phyloP scores from a whole-genome alignment of 2,888 invertebrate species.

The Apocheima hispidaria region DNA sequence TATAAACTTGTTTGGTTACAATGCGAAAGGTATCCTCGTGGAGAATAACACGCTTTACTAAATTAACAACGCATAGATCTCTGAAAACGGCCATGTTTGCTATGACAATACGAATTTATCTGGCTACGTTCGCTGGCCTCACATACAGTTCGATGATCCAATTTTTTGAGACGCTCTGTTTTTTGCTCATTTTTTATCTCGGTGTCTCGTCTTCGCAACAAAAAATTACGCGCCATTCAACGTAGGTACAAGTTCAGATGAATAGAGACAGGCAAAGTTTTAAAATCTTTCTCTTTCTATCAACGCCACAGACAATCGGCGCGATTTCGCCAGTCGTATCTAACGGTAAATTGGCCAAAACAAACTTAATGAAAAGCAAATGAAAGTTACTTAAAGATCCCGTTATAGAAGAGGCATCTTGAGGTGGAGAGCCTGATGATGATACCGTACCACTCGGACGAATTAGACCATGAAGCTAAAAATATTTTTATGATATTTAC shows the following conservation, averaged over 20 bases:
- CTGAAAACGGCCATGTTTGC: too few relatives aligned
- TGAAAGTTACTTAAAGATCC: conserved; percentile 65
- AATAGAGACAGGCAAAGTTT: conserved; percentile 57
- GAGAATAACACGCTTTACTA: too few relatives aligned
- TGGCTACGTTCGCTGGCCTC: conserved; percentile 71
- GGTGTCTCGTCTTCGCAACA: conserved; percentile 55
- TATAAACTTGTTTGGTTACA: too few relatives aligned
- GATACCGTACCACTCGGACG: conserved; percentile 7
- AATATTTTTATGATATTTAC: conserved; percentile 8
- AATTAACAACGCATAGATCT: too few relatives aligned
- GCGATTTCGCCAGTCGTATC: conserved; percentile 51
- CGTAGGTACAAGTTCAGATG: conserved; percentile 54
- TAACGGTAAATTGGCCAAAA: conserved; percentile 74
- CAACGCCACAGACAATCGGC: conserved; percentile 45
- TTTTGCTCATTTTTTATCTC: conserved; percentile 73
- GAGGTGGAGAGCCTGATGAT: conserved; percentile 12
- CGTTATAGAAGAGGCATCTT: conserved; percentile 50
- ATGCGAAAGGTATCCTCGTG: too few relatives aligned
- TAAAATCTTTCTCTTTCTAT: conserved; percentile 67
- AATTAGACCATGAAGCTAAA: conserved; percentile 15
- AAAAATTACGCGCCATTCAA: conserved; percentile 75
- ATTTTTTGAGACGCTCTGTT: conserved; percentile 69
- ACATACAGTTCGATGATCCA: conserved; percentile 79
- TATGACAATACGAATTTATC: conserved; percentile 36
- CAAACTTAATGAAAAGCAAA: conserved; percentile 71